These are phyloP conservation scores for Hippolais icterina DNA, from an alignment of 2,113 vertebrate species.

Conservation along the genomic window DNA sequence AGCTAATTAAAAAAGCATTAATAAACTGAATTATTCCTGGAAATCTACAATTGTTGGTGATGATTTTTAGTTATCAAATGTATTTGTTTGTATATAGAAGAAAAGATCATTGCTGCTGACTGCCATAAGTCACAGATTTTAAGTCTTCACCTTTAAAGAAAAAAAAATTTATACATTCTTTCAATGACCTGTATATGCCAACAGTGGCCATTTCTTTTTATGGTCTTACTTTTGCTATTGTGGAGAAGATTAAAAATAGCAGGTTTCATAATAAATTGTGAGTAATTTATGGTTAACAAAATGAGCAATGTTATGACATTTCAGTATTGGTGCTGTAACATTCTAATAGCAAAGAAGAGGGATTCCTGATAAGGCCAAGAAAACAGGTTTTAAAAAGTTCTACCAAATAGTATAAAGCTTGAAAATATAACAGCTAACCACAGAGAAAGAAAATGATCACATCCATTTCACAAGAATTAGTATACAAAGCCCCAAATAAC, in stretches of 20 bases:
- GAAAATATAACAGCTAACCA: neutral
- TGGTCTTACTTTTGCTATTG: neutral
- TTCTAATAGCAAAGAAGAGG: neutral
- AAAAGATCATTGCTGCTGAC: neutral
- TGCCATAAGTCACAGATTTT: neutral
- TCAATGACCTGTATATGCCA: neutral
- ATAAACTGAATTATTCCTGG: neutral
- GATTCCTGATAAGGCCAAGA: neutral
- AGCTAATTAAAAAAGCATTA: slow-evolving; percentile 7
- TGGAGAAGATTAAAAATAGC: neutral
- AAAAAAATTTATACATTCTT: neutral
- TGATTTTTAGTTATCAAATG: neutral
- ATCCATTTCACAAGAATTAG: neutral
- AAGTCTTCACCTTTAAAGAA: neutral
- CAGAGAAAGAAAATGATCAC: neutral
- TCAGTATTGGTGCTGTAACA: neutral
- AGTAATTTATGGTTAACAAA: neutral
- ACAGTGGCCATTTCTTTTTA: neutral
- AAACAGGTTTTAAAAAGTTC: neutral
- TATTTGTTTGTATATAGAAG: neutral
- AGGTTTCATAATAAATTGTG: neutral
- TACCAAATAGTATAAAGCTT: neutral
- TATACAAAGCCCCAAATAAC: neutral
- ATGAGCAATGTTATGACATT: neutral
- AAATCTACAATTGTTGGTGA: neutral